Evolutionary conservation across 2,797 vertebrate species (phyloP), one percentile per base, ranked within the genome.

Genomic region (Sebastes taczanowskii): DNA sequence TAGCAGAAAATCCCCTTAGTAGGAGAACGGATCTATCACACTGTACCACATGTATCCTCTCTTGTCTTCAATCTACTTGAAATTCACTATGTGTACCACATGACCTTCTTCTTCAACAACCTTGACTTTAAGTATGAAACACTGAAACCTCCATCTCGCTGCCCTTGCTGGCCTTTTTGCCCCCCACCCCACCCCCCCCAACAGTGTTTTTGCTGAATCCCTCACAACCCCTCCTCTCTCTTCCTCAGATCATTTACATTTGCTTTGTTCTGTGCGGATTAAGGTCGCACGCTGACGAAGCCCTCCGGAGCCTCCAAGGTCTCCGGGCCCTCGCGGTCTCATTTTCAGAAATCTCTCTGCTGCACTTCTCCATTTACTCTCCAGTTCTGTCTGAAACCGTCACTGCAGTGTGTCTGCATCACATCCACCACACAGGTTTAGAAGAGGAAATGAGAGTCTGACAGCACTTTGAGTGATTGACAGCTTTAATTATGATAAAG

Each of bases 181-280:
- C 49, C 23, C 23, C 23, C n/a, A n/a, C n/a, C n/a, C n/a, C n/a
- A n/a, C 25, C 11, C 3, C 18, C 34, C 14, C 18, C 11, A 2
- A 66, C 59, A 25, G 11, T 11, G 78, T 75, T 78, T 75, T 82
- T 53, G 62, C 78, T 64, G 65, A 62, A 80, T 84, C 81, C 67
- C 63, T 71, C 65, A 20, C 74, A 77, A 34, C 80, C 66, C 77
- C 78, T 64, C 61, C 86, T 22, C 83, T 69, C 56, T 27, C 60
- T 62, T 32, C 46, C 68, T 80, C 79, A 71, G 85, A 90, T 91
- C 84, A 90, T 91, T 91, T 86, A 85, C 80, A 86, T 77, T 64
- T 3, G 59, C 85, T 90, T 91, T 91, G 88, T 92, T 92, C 88
- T 42, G 70, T 38, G 67, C 86, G 89, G 91, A 93, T 93, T 92